Base-by-base conservation (phyloP, 2,888 invertebrate species). In the Mylabris sibirica region DNA sequence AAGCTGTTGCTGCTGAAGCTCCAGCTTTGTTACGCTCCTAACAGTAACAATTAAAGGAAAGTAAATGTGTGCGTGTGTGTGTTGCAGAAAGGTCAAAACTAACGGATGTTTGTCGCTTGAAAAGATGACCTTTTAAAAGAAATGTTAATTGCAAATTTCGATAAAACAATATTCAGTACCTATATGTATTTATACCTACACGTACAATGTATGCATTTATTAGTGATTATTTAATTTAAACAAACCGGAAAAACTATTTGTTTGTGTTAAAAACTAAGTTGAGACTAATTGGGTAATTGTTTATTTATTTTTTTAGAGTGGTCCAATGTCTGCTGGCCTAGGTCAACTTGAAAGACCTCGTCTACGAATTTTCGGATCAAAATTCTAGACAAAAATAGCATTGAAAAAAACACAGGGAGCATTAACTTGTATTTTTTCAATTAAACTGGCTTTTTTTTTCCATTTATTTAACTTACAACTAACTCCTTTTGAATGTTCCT, bases 281-380 rank as follows among this genome's bases (percentile, higher is more conserved):
- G 20, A 20, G 20, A 49, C 20, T 3, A 49, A 22, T 44, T 11
- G 20, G 11, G 6, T 49, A 49, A 49, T 49, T 22, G 49, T 22
- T 1, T 49, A 49, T 49, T 49, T 49, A 20, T 49, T 49, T 20
- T 20, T 22, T 17, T 6, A 4, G 49, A 20, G 20, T 49, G 49
- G 20, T 49, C 17, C 11, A 20, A 1, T 49, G 49, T 49, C 34
- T 67, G 68, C 60, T 78, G 75, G 76, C 78, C 77, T 78, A 77
- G 75, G 74, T 73, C 75, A 78, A 77, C 75, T 72, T 72, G 66
- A 72, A 68, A 71, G 71, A 72, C 72, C 72, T 70, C 73, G n/a
- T 8, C 14, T 38, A 38, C 11, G 11, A 38, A 38, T 30, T 30
- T 30, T 30, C 30, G 30, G 14, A 38, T 38, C 11, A 38, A 38